Percentiles rank a stretch among this genome's conserved stretches.
Conservation (phyloP, 2,113 vertebrate species). For the Acrocephalus arundinaceus region DNA sequence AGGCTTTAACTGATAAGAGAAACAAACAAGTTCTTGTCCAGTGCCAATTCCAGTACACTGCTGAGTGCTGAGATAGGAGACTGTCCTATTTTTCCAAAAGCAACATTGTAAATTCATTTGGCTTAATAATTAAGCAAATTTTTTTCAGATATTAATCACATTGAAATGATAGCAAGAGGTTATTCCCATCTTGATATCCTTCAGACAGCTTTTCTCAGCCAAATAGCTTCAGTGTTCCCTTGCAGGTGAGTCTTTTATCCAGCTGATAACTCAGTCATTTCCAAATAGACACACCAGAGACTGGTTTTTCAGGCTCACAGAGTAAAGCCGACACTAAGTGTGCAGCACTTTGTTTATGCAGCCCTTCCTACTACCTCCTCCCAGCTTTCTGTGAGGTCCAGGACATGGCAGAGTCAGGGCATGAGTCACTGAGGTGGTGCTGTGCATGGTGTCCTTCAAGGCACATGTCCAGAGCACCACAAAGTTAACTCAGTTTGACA, state of each 20-base stretch:
- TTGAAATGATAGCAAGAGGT: background rate
- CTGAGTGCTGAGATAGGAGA: background rate
- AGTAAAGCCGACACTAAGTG: background rate
- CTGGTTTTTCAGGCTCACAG: background rate
- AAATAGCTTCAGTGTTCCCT: background rate
- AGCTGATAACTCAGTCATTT: background rate
- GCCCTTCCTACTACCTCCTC: background rate
- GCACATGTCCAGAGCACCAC: rapidly evolving
- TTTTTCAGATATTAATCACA: background rate
- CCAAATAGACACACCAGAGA: background rate
- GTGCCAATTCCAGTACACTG: background rate
- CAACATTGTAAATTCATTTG: background rate
- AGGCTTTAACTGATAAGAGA: background rate
- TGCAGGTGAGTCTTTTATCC: background rate
- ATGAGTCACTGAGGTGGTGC: rapidly evolving
- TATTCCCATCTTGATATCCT: background rate
- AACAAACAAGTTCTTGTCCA: background rate
- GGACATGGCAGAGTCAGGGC: background rate
- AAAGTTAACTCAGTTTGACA: background rate
- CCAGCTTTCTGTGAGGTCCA: background rate
- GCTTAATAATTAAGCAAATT: background rate
- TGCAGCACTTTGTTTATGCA: background rate
- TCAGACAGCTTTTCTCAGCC: background rate
- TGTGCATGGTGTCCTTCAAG: background rate
- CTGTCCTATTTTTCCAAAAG: background rate